phyloP scores from a whole-genome alignment of 2,888 invertebrate genomes.

The Fragum fragum region DNA sequence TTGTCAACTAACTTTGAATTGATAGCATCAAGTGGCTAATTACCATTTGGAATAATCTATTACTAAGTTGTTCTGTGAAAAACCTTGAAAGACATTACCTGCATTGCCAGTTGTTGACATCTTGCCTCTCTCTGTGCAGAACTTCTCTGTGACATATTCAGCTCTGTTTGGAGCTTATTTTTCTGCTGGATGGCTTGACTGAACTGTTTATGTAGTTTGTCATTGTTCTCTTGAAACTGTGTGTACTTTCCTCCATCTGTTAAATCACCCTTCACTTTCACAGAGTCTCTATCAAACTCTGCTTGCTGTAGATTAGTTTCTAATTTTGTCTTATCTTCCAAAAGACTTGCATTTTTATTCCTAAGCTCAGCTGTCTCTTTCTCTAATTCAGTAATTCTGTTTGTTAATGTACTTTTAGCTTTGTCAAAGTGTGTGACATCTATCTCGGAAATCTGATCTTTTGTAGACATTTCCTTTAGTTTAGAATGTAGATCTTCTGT shows the following conservation, averaged over 20 bases:
- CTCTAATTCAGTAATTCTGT: constrained; percentile 78
- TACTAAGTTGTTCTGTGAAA: no score
- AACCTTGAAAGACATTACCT: constrained; percentile 67
- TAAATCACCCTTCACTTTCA: constrained; percentile 67
- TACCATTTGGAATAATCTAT: no score
- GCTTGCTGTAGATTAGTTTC: constrained; percentile 72
- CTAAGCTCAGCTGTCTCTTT: constrained; percentile 66
- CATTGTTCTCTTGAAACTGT: constrained; percentile 76
- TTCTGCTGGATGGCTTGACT: constrained; percentile 78
- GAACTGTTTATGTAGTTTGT: constrained; percentile 79
- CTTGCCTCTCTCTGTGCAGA: constrained; percentile 79
- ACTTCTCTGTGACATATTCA: constrained; percentile 76
- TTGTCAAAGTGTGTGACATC: constrained; percentile 73
- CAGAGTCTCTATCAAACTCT: constrained; percentile 76
- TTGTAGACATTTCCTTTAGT: constrained; percentile 66
- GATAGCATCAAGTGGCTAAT: no score
- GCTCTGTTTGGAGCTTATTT: constrained; percentile 73
- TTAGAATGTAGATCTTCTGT: constrained; percentile 82
- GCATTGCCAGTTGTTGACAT: constrained; percentile 83
- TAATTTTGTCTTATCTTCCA: constrained; percentile 69
- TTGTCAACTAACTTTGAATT: no score
- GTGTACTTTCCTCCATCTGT: constrained; percentile 63
- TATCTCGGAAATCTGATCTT: constrained; percentile 60
- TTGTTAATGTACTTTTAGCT: constrained; percentile 72
- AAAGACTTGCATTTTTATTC: constrained; percentile 72